Evolutionary conservation across 2,113 vertebrate species (phyloP).

Genomic region (Rafetus swinhoei): DNA sequence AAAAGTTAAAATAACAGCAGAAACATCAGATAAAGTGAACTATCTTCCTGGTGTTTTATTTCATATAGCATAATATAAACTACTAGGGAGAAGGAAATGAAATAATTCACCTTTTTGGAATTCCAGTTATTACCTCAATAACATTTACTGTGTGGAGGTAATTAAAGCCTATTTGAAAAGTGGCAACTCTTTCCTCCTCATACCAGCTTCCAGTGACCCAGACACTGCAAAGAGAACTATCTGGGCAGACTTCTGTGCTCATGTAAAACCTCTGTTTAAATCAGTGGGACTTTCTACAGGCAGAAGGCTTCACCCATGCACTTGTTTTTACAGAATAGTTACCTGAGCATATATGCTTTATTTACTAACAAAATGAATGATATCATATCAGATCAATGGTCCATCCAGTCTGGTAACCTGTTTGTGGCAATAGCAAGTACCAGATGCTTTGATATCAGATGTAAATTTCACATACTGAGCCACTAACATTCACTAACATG

Average conservation of each 20-base stretch:
- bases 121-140: neutral
- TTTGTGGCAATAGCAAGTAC: neutral
- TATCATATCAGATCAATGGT: neutral
- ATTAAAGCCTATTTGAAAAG: neutral
- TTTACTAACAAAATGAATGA: neutral
- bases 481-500: neutral
- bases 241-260: neutral
- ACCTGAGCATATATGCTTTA: neutral
- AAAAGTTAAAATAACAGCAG: neutral
- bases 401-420: neutral
- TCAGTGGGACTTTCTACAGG: rapidly evolving
- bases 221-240: neutral
- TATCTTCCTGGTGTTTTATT: neutral
- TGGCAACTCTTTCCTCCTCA: neutral
- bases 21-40: neutral
- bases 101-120: neutral
- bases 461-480: neutral
- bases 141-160: neutral
- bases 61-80: neutral
- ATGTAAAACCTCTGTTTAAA: neutral
- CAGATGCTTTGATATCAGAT: neutral
- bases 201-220: neutral
- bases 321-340: neutral
- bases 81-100: neutral
- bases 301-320: neutral